A percentile compares a stretch with the other conserved stretches of the same genome.
Conservation (phyloP, 2,888 invertebrate genomes). For the Onthophagus sagittarius region DNA sequence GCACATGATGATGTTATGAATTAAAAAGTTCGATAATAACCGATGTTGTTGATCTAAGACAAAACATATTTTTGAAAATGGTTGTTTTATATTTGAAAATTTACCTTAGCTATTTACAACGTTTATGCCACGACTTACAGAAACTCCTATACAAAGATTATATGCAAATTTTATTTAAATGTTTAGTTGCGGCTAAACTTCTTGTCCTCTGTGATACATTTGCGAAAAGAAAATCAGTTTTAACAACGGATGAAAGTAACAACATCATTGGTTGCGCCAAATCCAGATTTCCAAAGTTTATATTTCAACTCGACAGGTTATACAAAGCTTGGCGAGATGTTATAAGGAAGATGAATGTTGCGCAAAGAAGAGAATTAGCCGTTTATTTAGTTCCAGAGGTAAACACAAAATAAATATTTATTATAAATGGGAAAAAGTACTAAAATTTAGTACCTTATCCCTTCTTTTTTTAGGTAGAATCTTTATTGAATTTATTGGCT, state of each 20-base stretch:
- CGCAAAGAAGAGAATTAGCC: constrained; percentile 60
- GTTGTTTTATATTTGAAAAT: too few species aligned
- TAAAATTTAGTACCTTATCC: too few species aligned
- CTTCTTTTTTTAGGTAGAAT: constrained; percentile 65
- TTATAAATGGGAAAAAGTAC: too few species aligned
- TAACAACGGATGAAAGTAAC: constrained; percentile 60
- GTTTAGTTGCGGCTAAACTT: constrained; percentile 52
- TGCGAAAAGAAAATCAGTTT: constrained; percentile 58
- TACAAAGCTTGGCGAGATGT: constrained; percentile 58
- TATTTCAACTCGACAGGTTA: constrained; percentile 59
- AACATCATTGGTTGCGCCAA: constrained; percentile 65
- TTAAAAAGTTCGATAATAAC: too few species aligned
- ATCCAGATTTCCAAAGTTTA: constrained; percentile 62
- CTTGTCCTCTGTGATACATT: constrained; percentile 63
- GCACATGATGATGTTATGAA: too few species aligned
- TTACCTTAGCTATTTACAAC: too few species aligned
- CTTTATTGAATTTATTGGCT: constrained; percentile 57
- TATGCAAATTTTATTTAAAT: background rate
- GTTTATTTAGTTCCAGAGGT: constrained; percentile 66
- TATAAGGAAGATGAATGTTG: constrained; percentile 54
- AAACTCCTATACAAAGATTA: too few species aligned
- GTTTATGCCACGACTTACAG: too few species aligned
- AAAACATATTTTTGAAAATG: too few species aligned
- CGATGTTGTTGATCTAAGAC: too few species aligned
- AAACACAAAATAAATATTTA: too few species aligned